A percentile compares a stretch with the other conserved stretches of the same genome.
These are phyloP conservation scores for Alosa sapidissima DNA, from an alignment of 2,797 vertebrate genomes.

Conservation along the genomic window DNA sequence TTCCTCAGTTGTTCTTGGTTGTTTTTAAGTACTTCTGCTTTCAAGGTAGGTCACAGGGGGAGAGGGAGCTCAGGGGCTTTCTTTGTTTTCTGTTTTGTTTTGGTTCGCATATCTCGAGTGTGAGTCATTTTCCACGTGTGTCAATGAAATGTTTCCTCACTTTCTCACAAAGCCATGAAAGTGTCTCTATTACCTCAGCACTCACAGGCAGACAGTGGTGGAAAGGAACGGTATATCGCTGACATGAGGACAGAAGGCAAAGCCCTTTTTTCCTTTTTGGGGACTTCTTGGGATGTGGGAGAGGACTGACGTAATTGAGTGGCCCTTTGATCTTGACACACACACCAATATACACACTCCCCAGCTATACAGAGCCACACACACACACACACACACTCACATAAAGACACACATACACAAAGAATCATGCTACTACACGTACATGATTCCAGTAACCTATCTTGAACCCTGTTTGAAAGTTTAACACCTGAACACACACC, in stretches of 20 bases:
- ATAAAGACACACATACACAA: neutral
- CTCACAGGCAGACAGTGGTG: neutral
- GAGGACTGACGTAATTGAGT: neutral
- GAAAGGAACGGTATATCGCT: neutral
- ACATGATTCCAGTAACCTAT: neutral
- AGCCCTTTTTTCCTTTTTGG: constrained; percentile 8
- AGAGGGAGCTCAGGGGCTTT: neutral
- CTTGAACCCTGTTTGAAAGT: neutral
- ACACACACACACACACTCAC: neutral
- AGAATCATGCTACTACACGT: neutral
- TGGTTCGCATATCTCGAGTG: constrained; percentile 1
- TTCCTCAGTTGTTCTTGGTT: neutral
- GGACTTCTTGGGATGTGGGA: constrained; percentile 3
- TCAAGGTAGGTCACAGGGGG: neutral
- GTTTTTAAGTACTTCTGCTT: neutral
- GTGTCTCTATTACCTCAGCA: neutral
- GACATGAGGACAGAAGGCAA: constrained; percentile 19
- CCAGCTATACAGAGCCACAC: constrained; percentile 10
- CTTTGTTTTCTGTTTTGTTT: neutral
- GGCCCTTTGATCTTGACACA: neutral
- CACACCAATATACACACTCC: constrained; percentile 20
- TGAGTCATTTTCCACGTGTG: constrained; percentile 9
- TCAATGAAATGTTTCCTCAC: neutral
- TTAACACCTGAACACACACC: neutral
- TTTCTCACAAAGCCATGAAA: neutral